These are phyloP conservation scores for Melanotaenia nigrans DNA, from an alignment of 2,797 vertebrate species.

Conservation along the genomic window DNA sequence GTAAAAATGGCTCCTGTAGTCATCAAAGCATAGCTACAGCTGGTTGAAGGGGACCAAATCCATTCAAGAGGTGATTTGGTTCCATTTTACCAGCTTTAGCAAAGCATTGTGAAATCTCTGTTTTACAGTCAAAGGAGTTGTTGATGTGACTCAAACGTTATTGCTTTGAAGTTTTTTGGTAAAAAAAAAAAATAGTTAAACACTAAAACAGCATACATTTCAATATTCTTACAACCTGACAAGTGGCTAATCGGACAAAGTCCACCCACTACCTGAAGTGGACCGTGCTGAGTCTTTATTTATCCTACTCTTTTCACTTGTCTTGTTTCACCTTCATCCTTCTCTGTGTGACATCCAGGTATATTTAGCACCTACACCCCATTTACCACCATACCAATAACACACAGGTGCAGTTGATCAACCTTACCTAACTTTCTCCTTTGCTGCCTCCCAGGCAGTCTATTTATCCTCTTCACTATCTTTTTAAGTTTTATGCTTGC, in stretches of 20 bases:
- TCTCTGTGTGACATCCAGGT: conserved; percentile 40
- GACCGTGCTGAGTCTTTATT: conserved; percentile 7
- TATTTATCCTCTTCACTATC: conserved; percentile 69
- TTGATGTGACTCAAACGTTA: conserved; percentile 17
- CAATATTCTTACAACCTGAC: conserved; percentile 36
- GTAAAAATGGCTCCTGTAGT: conserved; percentile 81
- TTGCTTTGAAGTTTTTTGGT: neutral
- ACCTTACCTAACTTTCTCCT: conserved; percentile 60
- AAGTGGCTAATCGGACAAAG: conserved; percentile 14
- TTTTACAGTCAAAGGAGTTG: conserved; percentile 36
- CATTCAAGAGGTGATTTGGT: conserved; percentile 99
- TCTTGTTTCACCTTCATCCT: conserved; percentile 39
- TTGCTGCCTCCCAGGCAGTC: conserved; percentile 59
- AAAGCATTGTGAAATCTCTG: conserved; percentile 91
- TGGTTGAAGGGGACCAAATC: conserved; percentile 99
- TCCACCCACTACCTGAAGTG: conserved; percentile 12
- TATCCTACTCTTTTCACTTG: conserved; percentile 4
- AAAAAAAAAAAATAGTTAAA: neutral
- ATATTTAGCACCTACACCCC: conserved; percentile 54
- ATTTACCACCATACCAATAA: conserved; percentile 57
- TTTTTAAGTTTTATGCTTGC: conserved; percentile 68
- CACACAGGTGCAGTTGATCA: conserved; percentile 61
- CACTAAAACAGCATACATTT: conserved; percentile 21
- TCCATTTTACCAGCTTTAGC: conserved; percentile 99
- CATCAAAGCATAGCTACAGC: conserved; percentile 99